These are phyloP conservation scores for Plectus sambesii DNA, from an alignment of 1,140 invertebrate species.

Conservation along the genomic window DNA sequence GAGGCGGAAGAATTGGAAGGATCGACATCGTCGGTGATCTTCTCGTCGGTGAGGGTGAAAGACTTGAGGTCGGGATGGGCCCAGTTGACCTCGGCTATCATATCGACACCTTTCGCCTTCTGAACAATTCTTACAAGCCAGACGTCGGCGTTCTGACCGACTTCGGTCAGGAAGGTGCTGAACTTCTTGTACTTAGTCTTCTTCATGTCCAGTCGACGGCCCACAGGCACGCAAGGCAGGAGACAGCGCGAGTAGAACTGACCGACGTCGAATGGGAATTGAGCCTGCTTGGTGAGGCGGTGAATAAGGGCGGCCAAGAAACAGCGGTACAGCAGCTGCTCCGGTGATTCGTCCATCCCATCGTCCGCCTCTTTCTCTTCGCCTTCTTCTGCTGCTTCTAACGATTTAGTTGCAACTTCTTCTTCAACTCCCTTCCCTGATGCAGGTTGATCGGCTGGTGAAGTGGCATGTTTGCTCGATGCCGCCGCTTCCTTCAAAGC, in stretches of 20 bases:
- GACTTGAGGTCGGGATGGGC: slow-evolving; percentile 12
- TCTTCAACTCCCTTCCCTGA: slow-evolving; percentile 5
- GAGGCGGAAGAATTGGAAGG: too few species aligned
- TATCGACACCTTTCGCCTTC: slow-evolving; percentile 21
- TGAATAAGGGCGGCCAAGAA: slow-evolving; percentile 20
- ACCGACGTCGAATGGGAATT: slow-evolving; percentile 21
- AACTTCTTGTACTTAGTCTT: slow-evolving; percentile 79
- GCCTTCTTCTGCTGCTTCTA: slow-evolving; percentile 38
- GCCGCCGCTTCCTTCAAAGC: slow-evolving; percentile 3
- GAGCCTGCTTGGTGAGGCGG: slow-evolving; percentile 14
- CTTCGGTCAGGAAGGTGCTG: slow-evolving; percentile 50
- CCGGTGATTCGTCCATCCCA: slow-evolving; percentile 48
- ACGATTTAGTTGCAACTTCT: slow-evolving; percentile 1
- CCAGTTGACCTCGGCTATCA: slow-evolving; percentile 18
- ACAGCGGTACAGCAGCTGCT: slow-evolving; percentile 17
- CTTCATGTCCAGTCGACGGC: slow-evolving; percentile 62
- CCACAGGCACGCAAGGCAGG: slow-evolving; percentile 15
- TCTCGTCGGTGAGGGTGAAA: slow-evolving; percentile 22
- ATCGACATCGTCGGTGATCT: slow-evolving; percentile 19
- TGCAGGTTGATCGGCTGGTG: too few species aligned
- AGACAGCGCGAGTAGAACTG: slow-evolving; percentile 25
- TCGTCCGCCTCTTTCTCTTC: slow-evolving; percentile 33
- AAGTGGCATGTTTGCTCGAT: too few species aligned
- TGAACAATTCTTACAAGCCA: slow-evolving; percentile 15
- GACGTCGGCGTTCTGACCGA: slow-evolving; percentile 11